Evolutionary conservation across 2,113 vertebrate genomes (phyloP), one percentile per base, ranked within the genome.

Genomic region (Scytalopus superciliaris): DNA sequence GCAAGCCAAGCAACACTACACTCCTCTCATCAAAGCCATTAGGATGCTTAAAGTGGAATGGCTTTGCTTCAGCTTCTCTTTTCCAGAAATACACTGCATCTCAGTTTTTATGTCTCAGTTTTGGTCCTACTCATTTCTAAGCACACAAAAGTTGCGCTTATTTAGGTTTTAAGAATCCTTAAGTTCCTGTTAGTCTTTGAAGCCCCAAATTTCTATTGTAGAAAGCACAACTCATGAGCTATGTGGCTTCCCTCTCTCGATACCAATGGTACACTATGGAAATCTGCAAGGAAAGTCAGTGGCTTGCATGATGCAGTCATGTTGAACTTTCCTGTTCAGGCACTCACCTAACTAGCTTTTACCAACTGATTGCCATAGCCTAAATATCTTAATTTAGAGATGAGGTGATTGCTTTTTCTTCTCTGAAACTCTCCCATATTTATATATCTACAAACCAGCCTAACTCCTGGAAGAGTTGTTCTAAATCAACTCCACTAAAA

Each of bases 1-100:
- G 95, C 94, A 93, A 97, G 97, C 93, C 96, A 93, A 96, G 83
- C 96, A 83, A 76, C 76, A 55, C 74, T 89, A 89, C 18, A 80
- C 68, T 95, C 49, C 74, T 87, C 83, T 69, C 19, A 5, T 62
- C 74, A 73, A 81, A 90, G 33, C 86, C 81, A 31, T 84, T 62
- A 96, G 87, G 55, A 85, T 31, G 28, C 77, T 95, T 90, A 81
- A 94, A 95, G 87, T 56, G 62, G 72, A 92, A 95, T 12, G 22
- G 28, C 84, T 95, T 85, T 60, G 60, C 79, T 75, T 89, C 81
- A 49, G 75, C 57, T 79, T 45, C 21, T 76, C 82, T 82, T 37
- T 56, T 33, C 44, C 24, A n/a, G 45, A 92, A 78, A 93, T 21
- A 72, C 28, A 83, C 2, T 12, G n/a, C 42, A 69, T 22, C n/a